A percentile compares a stretch with the other conserved stretches of the same genome.
Evolutionary conservation across 1,140 invertebrate genomes (phyloP).

Genomic region (Diorhabda sublineata): DNA sequence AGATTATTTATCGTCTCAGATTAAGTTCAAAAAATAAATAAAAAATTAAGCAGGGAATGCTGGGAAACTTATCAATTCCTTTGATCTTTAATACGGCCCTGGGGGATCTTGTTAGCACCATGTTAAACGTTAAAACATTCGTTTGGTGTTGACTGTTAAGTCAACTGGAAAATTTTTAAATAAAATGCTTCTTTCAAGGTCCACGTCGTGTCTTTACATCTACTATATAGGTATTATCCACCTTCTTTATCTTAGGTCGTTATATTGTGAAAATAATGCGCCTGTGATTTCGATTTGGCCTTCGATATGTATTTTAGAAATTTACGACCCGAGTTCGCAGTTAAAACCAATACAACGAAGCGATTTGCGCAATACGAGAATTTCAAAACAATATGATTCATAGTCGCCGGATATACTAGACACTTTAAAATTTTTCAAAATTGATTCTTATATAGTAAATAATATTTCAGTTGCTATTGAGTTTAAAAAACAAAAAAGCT

Average conservation of each 20-base stretch:
- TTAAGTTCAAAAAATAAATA: slow-evolving; percentile 4
- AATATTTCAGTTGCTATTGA: no score
- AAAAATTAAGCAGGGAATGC: slow-evolving; percentile 1
- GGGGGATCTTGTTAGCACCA: slow-evolving; percentile 20
- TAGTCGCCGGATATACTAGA: no score
- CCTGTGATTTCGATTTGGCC: slow-evolving; percentile 1
- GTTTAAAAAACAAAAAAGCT: no score
- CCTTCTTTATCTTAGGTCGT: background rate
- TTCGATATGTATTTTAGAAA: background rate
- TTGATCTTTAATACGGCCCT: slow-evolving; percentile 17
- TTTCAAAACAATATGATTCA: no score
- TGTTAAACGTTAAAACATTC: slow-evolving; percentile 22
- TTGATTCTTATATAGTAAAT: no score
- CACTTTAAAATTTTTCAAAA: no score
- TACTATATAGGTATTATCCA: background rate
- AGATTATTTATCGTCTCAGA: slow-evolving; percentile 5
- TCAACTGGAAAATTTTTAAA: slow-evolving; percentile 20
- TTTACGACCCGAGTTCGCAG: no score
- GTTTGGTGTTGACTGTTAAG: slow-evolving; percentile 16
- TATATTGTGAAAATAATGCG: slow-evolving; percentile 11
- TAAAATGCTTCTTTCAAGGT: slow-evolving; percentile 15
- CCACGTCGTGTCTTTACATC: slow-evolving; percentile 1
- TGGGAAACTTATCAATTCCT: slow-evolving; percentile 18
- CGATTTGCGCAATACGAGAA: no score
- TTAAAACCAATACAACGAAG: no score